Evolutionary conservation across 2,888 invertebrate species (phyloP).

Genomic region (Melanostoma mellinum): DNA sequence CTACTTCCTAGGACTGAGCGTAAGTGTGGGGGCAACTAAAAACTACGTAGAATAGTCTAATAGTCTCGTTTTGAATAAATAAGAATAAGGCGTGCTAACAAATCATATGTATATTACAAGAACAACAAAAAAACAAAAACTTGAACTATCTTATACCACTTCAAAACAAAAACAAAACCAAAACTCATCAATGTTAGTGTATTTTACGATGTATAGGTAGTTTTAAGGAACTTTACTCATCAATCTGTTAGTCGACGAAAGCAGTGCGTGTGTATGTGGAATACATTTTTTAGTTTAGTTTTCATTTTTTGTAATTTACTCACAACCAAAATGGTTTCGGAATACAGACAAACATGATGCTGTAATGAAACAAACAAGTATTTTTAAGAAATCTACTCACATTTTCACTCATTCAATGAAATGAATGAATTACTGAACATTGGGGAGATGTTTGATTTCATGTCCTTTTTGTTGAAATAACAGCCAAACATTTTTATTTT

Average conservation of each 20-base stretch:
- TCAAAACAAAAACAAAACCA: slow-evolving; percentile 3
- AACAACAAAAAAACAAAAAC: slow-evolving; percentile 1
- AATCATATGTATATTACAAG: slow-evolving; percentile 26
- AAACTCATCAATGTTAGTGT: slow-evolving; percentile 60
- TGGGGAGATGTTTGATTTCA: no score
- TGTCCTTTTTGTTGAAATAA: no score
- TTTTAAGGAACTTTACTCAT: slow-evolving; percentile 22
- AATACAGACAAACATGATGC: slow-evolving; percentile 8
- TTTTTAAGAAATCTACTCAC: no score
- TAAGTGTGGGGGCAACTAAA: slow-evolving; percentile 11
- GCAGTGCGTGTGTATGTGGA: background rate
- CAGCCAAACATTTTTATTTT: no score
- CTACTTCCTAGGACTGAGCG: slow-evolving; percentile 55
- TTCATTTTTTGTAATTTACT: background rate
- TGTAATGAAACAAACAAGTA: background rate
- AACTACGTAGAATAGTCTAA: slow-evolving; percentile 5
- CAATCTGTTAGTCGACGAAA: slow-evolving; percentile 7
- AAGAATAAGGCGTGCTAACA: slow-evolving; percentile 44
- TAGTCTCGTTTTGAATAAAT: slow-evolving; percentile 22
- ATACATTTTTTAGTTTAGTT: slow-evolving; percentile 19
- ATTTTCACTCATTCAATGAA: no score
- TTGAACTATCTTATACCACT: slow-evolving; percentile 24
- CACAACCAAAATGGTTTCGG: slow-evolving; percentile 24
- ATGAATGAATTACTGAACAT: no score
- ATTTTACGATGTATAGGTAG: slow-evolving; percentile 52